Percentiles rank a stretch among this genome's conserved stretches.
Evolutionary conservation across 2,888 invertebrate species (phyloP).

Genomic region (Hypselothyrea guttata): DNA sequence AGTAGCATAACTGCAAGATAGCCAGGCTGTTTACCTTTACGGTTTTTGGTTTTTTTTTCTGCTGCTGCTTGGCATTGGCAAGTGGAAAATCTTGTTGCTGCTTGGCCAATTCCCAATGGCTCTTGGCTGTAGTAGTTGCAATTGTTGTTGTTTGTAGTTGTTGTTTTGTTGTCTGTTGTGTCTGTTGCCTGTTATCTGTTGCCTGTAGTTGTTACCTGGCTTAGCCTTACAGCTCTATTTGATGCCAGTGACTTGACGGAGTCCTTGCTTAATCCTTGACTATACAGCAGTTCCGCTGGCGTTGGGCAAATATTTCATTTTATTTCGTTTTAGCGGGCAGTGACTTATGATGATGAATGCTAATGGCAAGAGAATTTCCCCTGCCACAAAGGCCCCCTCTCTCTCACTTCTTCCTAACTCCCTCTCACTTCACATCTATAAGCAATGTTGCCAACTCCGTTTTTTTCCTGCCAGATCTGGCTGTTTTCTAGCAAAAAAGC

Average conservation of each 20-base stretch:
- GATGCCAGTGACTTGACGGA: conserved; percentile 21
- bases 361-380: conserved; percentile 59
- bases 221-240: conserved; percentile 70
- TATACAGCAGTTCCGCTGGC: conserved; percentile 17
- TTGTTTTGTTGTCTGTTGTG: conserved; percentile 23
- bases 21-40: conserved; percentile 1
- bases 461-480: no score
- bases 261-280: conserved; percentile 50
- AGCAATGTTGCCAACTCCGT: no score
- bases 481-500: no score
- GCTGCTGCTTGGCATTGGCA: conserved; percentile 33
- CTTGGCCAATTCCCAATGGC: conserved; percentile 41
- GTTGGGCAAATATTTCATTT: conserved; percentile 75
- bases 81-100: conserved; percentile 65
- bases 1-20: conserved; percentile 4
- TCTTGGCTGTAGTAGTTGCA: background rate
- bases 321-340: conserved; percentile 69
- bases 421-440: no score
- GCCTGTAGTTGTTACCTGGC: conserved; percentile 31
- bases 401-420: no score
- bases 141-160: conserved; percentile 16
- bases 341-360: conserved; percentile 83
- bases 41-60: conserved; percentile 3
- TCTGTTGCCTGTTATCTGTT: no score
- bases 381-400: no score